phyloP scores from a whole-genome alignment of 2,888 invertebrate genomes.

The Quadroppia sp. region DNA sequence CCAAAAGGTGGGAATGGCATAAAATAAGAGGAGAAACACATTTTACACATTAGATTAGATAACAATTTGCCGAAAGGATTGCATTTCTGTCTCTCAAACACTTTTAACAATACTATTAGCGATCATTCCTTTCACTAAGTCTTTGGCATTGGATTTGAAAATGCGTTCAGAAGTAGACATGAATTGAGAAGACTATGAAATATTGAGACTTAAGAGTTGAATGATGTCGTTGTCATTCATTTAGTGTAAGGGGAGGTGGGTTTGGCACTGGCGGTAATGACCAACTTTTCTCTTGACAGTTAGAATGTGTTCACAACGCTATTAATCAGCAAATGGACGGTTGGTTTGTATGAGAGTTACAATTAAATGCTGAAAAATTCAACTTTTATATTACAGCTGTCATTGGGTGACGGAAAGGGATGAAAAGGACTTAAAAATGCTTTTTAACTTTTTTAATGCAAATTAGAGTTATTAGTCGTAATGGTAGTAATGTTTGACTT shows the following conservation, averaged over 20 bases:
- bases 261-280: neutral
- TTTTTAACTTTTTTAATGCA: conserved; percentile 15
- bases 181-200: neutral
- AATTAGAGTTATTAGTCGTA: neutral
- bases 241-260: neutral
- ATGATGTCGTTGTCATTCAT: conserved; percentile 25
- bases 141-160: neutral
- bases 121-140: neutral
- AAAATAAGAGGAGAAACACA: neutral
- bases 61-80: neutral
- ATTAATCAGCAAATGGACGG: conserved; percentile 3
- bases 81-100: neutral
- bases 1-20: neutral
- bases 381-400: conserved; percentile 8
- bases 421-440: neutral
- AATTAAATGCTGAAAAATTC: neutral
- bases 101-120: neutral
- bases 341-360: neutral
- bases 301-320: neutral
- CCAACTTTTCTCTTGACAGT: neutral
- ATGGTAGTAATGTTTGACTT: neutral
- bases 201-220: conserved; percentile 11
- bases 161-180: neutral
- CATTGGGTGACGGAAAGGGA: neutral
- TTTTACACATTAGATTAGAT: neutral